phyloP scores from a whole-genome alignment of 1,140 invertebrate genomes.

The silkworm (Bombyx mori) region DNA sequence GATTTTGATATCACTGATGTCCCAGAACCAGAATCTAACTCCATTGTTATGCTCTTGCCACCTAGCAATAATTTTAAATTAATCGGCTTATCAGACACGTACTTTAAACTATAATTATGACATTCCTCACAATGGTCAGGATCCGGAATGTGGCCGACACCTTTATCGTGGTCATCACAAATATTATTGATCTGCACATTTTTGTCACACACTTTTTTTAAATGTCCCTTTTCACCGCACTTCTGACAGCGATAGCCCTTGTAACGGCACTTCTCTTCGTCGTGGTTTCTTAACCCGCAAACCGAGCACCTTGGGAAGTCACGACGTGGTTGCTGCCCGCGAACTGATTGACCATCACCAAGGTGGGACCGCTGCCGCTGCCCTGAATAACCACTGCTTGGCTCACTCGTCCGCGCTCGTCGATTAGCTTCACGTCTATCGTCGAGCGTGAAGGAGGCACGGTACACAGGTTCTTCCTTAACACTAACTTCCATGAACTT shows the following conservation, averaged over 20 bases:
- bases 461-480: constrained; percentile 10
- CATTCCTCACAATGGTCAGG: too few relatives aligned
- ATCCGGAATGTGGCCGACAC: too few relatives aligned
- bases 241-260: constrained; percentile 12
- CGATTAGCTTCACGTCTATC: neutral
- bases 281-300: constrained; percentile 7
- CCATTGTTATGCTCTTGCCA: too few relatives aligned
- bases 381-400: neutral
- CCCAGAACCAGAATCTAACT: too few relatives aligned
- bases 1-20: too few relatives aligned
- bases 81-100: too few relatives aligned
- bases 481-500: constrained; percentile 1
- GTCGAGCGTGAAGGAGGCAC: neutral
- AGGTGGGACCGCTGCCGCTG: neutral
- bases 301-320: constrained; percentile 10
- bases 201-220: too few relatives aligned
- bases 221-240: constrained; percentile 13
- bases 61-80: too few relatives aligned
- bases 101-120: too few relatives aligned
- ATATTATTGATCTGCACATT: too few relatives aligned
- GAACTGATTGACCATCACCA: too few relatives aligned
- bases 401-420: neutral
- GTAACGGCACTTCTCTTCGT: constrained; percentile 6
- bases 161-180: too few relatives aligned
- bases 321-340: neutral